phyloP scores from a whole-genome alignment of 2,113 vertebrate genomes.

The Oxyura jamaicensis region DNA sequence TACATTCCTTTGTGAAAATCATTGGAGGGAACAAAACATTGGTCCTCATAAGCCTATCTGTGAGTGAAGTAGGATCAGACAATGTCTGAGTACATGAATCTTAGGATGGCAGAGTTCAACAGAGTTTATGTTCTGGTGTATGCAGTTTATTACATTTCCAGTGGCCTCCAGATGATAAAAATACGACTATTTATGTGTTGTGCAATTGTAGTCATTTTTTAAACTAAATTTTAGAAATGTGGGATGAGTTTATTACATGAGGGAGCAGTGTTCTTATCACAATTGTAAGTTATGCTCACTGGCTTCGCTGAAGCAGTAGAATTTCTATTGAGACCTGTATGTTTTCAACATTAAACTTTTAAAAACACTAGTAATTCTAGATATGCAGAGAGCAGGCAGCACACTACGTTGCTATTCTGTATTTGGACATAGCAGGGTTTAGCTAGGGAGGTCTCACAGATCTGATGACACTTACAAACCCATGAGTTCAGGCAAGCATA shows the following conservation, averaged over 20 bases:
- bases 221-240: background rate
- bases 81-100: background rate
- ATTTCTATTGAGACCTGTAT: background rate
- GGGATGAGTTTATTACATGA: background rate
- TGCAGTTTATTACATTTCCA: background rate
- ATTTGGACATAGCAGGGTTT: background rate
- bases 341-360: background rate
- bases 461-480: background rate
- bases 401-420: background rate
- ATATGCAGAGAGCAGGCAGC: background rate
- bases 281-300: background rate
- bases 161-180: background rate
- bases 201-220: background rate
- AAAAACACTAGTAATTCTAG: background rate
- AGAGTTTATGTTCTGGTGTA: background rate
- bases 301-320: background rate
- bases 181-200: background rate
- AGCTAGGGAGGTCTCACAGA: background rate
- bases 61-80: background rate
- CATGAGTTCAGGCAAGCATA: background rate
- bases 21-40: background rate
- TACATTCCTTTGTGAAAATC: background rate
- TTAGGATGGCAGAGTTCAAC: background rate
- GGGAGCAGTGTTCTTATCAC: background rate
- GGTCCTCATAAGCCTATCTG: background rate